Evolutionary conservation across 2,113 vertebrate species (phyloP).

Genomic region (Centropus bengalensis): DNA sequence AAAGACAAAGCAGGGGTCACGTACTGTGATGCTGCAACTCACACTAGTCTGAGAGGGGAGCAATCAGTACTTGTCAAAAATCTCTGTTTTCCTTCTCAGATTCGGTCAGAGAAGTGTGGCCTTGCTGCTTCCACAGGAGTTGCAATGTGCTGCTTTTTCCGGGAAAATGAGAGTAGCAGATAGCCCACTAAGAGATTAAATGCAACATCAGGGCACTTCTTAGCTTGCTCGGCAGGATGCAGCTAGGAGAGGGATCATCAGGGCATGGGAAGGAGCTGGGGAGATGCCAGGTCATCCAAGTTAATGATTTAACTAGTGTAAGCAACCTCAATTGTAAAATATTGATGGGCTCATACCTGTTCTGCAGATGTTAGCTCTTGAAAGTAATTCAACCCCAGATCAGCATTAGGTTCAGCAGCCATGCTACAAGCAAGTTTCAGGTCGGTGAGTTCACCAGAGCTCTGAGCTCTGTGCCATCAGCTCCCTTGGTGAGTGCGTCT

Average conservation of each 20-base stretch:
- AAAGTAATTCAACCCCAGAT: background rate
- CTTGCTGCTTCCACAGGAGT: background rate
- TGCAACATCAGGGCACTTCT: fast-evolving
- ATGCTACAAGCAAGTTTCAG: background rate
- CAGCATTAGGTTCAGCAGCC: background rate
- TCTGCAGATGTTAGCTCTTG: background rate
- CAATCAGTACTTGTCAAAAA: background rate
- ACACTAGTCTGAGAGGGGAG: background rate
- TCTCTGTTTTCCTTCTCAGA: background rate
- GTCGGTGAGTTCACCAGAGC: background rate
- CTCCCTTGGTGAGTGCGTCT: background rate
- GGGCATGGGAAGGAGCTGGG: background rate
- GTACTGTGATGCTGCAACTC: background rate
- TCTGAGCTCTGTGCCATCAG: fast-evolving
- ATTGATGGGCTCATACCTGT: background rate
- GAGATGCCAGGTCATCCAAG: background rate
- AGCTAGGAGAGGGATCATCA: background rate
- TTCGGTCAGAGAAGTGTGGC: background rate
- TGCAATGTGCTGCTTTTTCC: background rate
- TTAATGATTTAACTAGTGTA: background rate
- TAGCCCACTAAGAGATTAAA: background rate
- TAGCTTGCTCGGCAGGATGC: fast-evolving
- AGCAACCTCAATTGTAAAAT: background rate
- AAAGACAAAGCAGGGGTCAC: background rate
- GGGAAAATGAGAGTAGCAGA: fast-evolving